These are phyloP conservation scores for Megalonaias nervosa DNA, from an alignment of 1,140 invertebrate species.

Conservation along the genomic window DNA sequence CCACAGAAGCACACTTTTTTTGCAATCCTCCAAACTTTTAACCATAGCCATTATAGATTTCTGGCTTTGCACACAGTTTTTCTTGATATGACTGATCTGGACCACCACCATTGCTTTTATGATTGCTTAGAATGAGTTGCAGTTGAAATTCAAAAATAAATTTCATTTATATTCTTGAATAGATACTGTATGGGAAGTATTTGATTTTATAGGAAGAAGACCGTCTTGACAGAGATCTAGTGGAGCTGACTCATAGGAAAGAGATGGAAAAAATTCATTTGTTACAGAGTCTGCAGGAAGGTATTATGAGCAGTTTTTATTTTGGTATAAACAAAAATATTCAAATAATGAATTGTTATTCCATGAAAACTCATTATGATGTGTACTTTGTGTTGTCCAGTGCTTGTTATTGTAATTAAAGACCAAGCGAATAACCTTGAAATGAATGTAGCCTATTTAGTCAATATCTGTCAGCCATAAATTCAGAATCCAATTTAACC, in stretches of 20 bases:
- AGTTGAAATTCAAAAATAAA: not conserved
- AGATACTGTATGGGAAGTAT: slow-evolving; percentile 1
- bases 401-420: not conserved
- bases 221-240: slow-evolving; percentile 44
- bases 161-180: not conserved
- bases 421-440: slow-evolving; percentile 5
- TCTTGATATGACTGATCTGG: too few relatives aligned
- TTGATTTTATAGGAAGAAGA: slow-evolving; percentile 37
- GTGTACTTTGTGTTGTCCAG: not conserved
- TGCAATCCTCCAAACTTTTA: too few relatives aligned
- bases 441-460: not conserved
- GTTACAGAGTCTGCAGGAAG: slow-evolving; percentile 40
- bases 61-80: too few relatives aligned
- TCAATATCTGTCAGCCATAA: too few relatives aligned
- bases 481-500: too few relatives aligned
- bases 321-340: not conserved
- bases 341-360: too few relatives aligned
- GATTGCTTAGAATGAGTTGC: not conserved
- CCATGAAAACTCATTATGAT: too few relatives aligned
- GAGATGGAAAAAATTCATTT: slow-evolving; percentile 47
- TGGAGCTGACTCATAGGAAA: slow-evolving; percentile 43
- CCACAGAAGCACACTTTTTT: too few relatives aligned
- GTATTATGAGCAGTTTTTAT: slow-evolving; percentile 27
- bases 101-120: not conserved
- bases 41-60: too few relatives aligned